A percentile compares a stretch with the other conserved stretches of the same genome.
These are phyloP conservation scores for Pseudopleuronectes americanus DNA, from an alignment of 2,797 vertebrate species.

Conservation along the genomic window DNA sequence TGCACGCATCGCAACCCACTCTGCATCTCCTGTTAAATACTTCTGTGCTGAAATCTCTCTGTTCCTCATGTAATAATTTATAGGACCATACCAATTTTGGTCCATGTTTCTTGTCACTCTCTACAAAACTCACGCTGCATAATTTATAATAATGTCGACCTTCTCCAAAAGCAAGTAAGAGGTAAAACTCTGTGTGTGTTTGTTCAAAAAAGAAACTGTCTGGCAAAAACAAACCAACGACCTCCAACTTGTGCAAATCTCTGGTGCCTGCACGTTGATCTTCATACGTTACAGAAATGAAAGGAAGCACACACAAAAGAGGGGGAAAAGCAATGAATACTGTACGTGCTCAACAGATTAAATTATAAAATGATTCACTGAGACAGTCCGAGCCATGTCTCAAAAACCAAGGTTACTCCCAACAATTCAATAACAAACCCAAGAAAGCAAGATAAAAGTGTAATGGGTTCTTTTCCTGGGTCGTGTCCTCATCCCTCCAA, in stretches of 20 bases:
- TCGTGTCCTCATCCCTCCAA: not conserved
- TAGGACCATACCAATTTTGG: slow-evolving; percentile 4
- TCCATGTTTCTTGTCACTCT: not conserved
- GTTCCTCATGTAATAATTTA: slow-evolving; percentile 6
- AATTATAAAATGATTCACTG: slow-evolving; percentile 11
- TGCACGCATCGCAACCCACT: not conserved
- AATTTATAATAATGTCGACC: slow-evolving; percentile 15
- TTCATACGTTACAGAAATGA: slow-evolving; percentile 3
- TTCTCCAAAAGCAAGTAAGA: slow-evolving; percentile 9
- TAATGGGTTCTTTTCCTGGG: not conserved
- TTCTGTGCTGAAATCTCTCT: slow-evolving; percentile 2
- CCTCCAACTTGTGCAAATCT: not conserved
- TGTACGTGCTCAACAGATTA: not conserved
- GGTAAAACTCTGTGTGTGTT: not conserved
- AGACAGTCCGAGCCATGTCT: slow-evolving; percentile 8
- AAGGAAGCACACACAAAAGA: not conserved
- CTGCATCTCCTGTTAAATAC: slow-evolving; percentile 16
- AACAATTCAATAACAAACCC: not conserved
- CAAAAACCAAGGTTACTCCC: not conserved
- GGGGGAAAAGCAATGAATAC: not conserved
- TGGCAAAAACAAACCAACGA: not conserved
- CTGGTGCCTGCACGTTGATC: not conserved
- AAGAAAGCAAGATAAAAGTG: not conserved
- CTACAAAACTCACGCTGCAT: slow-evolving; percentile 12
- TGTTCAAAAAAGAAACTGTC: slow-evolving; percentile 1